phyloP scores from a whole-genome alignment of 1,140 invertebrate species.

The Rhopalosiphum maidis region DNA sequence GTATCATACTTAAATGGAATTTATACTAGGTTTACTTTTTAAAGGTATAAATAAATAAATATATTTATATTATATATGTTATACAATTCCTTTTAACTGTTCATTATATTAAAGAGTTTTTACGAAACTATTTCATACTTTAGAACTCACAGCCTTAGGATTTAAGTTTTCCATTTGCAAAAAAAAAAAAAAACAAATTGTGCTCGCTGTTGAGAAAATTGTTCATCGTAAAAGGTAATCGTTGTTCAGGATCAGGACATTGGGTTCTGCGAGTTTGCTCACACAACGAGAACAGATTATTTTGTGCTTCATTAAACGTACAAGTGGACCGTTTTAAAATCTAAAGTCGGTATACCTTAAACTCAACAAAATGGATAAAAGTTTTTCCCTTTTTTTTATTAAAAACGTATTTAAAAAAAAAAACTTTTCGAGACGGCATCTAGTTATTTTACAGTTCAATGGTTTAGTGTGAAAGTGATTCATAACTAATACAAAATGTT shows the following conservation, averaged over 20 bases:
- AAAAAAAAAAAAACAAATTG: slow-evolving; percentile 13
- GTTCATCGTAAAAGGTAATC: slow-evolving; percentile 54
- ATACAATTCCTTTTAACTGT: slow-evolving; percentile 11
- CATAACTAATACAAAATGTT: not conserved
- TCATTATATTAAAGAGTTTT: not conserved
- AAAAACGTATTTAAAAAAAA: slow-evolving; percentile 38
- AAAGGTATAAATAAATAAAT: not conserved
- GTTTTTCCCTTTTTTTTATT: not conserved
- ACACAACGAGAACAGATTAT: slow-evolving; percentile 25
- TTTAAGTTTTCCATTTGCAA: slow-evolving; percentile 11
- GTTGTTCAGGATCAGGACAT: slow-evolving; percentile 36
- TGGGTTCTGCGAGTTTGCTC: slow-evolving; percentile 32
- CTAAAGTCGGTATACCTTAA: slow-evolving; percentile 47
- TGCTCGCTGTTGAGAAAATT: slow-evolving; percentile 38
- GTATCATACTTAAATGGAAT: not conserved
- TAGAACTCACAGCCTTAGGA: not conserved
- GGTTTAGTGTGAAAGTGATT: slow-evolving; percentile 12
- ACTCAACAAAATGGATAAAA: slow-evolving; percentile 50
- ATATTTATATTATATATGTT: not conserved
- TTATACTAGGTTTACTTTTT: not conserved
- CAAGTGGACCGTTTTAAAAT: slow-evolving; percentile 43
- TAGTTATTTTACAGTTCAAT: slow-evolving; percentile 34
- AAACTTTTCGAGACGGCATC: slow-evolving; percentile 15
- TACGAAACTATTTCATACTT: slow-evolving; percentile 22
- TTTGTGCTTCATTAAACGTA: slow-evolving; percentile 57